Evolutionary conservation across 2,888 invertebrate species (phyloP), one percentile per base, ranked within the genome.

Genomic region (Anagyrus pseudococci): DNA sequence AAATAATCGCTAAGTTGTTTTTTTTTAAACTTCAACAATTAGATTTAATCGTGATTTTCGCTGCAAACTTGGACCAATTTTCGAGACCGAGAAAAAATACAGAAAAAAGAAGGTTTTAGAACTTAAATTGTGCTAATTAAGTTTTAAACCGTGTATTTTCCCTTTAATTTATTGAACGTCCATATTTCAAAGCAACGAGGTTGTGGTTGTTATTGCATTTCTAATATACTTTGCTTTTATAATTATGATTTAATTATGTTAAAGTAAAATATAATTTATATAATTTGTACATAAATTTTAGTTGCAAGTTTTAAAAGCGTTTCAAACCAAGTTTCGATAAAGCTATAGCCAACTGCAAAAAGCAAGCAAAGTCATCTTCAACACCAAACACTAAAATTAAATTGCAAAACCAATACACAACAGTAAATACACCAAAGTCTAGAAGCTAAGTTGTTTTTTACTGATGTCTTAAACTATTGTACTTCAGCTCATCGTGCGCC

Each of bases 371-470:
- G 48, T 53, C 46, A 29, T 33, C 25, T 7, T 41, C 33, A 25
- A 22, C 54, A 25, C 41, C 52, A 29, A 53, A 20, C 25, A 17
- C 44, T 37, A 15, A 37, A 15, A 37, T 15, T 2, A 37, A 37
- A 26, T 44, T 55, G 56, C 48, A 52, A 46, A 25, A 54, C 33
- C 54, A 53, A 50, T 17, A 20, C n/a, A 46, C 3, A 50, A 58
- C 8, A 29, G n/a, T 61, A n/a, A n/a, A n/a, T n/a, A 65, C 61
- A 61, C 61, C 65, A 65, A 72, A 71, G 69, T 66, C 59, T 69
- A 69, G 67, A 67, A 67, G 66, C 53, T 68, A 69, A 70, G 70
- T 72, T 71, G 60, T 75, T 76, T 75, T 77, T 71, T 73, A 74
- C 72, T 69, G 69, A 71, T 60, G 44, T 56, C 33, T 37, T 64